Evolutionary conservation across 2,888 invertebrate species (phyloP).

Genomic region (Drosophila diplacantha): DNA sequence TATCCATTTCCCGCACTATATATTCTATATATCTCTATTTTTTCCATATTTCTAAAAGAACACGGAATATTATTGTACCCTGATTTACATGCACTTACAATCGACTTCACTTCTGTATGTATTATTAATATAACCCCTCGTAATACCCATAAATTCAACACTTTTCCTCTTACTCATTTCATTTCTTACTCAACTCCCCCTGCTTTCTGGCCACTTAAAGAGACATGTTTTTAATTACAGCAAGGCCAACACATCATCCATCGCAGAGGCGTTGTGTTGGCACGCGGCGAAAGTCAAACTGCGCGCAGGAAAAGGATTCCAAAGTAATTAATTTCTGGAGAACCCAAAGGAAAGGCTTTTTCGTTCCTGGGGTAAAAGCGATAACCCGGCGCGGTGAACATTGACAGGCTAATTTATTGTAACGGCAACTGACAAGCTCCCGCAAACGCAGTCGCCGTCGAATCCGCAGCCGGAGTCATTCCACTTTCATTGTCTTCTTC

Average conservation of each 20-base stretch:
- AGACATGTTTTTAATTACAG: slow-evolving; percentile 20
- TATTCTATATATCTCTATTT: too few relatives aligned
- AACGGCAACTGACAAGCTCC: slow-evolving; percentile 64
- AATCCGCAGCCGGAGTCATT: slow-evolving; percentile 9
- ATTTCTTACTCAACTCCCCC: slow-evolving; percentile 2
- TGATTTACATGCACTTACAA: too few relatives aligned
- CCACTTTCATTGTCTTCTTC: slow-evolving; percentile 55
- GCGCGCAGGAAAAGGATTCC: slow-evolving; percentile 26
- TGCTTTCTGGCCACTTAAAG: slow-evolving; percentile 3
- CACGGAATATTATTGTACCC: neutral
- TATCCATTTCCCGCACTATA: too few relatives aligned
- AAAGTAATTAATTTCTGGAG: slow-evolving; percentile 57
- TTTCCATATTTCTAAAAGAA: neutral
- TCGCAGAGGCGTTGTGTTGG: slow-evolving; percentile 15
- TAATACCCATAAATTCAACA: slow-evolving; percentile 9
- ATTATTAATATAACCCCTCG: neutral
- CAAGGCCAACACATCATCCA: slow-evolving; percentile 17
- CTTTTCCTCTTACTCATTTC: slow-evolving; percentile 27
- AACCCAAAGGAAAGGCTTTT: slow-evolving; percentile 9
- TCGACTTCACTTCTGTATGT: neutral
- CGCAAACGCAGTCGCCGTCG: slow-evolving; percentile 26
- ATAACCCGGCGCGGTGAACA: slow-evolving; percentile 36
- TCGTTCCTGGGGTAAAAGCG: slow-evolving; percentile 24
- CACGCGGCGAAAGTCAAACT: slow-evolving; percentile 56
- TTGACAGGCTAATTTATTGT: slow-evolving; percentile 67